These are phyloP conservation scores for Ridgeia piscesae DNA, from an alignment of 1,140 invertebrate genomes.

Conservation along the genomic window DNA sequence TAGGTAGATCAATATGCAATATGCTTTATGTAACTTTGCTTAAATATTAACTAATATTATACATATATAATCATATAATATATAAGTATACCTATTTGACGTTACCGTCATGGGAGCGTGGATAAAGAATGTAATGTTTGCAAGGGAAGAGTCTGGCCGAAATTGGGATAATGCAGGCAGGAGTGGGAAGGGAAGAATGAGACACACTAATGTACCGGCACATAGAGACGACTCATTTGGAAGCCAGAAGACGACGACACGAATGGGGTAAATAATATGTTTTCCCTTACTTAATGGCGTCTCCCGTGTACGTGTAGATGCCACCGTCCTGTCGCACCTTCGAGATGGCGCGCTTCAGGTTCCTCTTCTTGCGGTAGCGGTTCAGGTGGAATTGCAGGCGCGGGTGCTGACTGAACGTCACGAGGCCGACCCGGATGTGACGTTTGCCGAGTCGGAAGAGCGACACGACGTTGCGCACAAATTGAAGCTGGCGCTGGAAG, in stretches of 20 bases:
- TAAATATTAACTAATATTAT: not conserved
- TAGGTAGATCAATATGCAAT: no score
- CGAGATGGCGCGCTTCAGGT: slow-evolving; percentile 32
- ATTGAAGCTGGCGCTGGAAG: slow-evolving; percentile 35
- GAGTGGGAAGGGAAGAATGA: no score
- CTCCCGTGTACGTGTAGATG: slow-evolving; percentile 8
- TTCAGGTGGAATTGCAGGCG: slow-evolving; percentile 23
- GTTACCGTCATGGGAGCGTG: not conserved
- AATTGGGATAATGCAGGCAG: no score
- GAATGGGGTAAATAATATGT: no score
- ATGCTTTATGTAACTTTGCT: not conserved
- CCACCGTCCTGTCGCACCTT: slow-evolving; percentile 16
- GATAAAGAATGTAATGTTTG: no score
- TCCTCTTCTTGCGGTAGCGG: slow-evolving; percentile 8
- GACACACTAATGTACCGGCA: no score
- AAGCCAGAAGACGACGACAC: no score
- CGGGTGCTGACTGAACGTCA: slow-evolving; percentile 22
- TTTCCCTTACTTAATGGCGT: slow-evolving; percentile 2
- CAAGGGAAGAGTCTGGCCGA: no score
- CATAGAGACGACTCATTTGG: no score
- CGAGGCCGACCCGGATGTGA: slow-evolving; percentile 31
- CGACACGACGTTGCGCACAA: slow-evolving; percentile 34
- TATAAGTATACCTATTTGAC: not conserved
- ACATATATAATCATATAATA: not conserved
- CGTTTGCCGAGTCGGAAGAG: slow-evolving; percentile 37